Conservation (phyloP, 2,113 vertebrate species). For the Takifugu flavidus region DNA sequence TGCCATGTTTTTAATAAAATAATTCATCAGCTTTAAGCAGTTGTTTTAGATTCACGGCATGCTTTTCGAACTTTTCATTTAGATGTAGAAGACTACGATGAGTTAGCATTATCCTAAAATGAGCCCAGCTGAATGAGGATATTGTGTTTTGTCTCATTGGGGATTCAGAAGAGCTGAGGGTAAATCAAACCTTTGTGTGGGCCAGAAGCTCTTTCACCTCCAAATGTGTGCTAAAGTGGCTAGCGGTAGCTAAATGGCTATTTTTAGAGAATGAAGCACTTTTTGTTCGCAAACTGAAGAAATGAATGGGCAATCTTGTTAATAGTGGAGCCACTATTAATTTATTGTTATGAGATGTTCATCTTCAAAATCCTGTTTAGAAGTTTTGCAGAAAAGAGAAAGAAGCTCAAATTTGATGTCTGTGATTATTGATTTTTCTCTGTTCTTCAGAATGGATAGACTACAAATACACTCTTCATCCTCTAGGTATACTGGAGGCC, state of each 20-base stretch:
- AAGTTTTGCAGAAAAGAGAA: slow-evolving; percentile 35
- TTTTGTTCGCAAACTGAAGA: too few species aligned
- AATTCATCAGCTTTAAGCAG: not conserved
- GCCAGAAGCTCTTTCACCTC: slow-evolving; percentile 36
- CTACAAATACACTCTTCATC: slow-evolving; percentile 59
- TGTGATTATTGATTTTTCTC: slow-evolving; percentile 63
- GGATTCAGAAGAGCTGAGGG: slow-evolving; percentile 50
- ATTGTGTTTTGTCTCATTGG: slow-evolving; percentile 63
- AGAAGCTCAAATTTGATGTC: slow-evolving; percentile 51
- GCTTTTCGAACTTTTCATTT: slow-evolving; percentile 12
- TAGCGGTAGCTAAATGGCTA: not conserved
- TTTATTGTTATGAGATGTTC: too few species aligned
- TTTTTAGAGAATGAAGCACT: too few species aligned
- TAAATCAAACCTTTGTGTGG: slow-evolving; percentile 46
- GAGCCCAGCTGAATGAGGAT: slow-evolving; percentile 62
- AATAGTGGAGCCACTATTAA: too few species aligned
- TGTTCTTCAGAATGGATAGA: slow-evolving; percentile 55
- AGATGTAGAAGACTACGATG: slow-evolving; percentile 34
- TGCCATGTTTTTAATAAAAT: not conserved
- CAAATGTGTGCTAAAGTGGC: slow-evolving; percentile 16
- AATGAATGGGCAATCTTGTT: too few species aligned
- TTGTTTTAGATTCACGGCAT: not conserved
- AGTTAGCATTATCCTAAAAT: slow-evolving; percentile 62
- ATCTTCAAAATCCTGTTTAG: slow-evolving; percentile 16
- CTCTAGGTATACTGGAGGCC: slow-evolving; percentile 18